Percentiles rank a stretch among this genome's conserved stretches.
Evolutionary conservation across 2,888 invertebrate genomes (phyloP).

Genomic region (Sesamia inferens): DNA sequence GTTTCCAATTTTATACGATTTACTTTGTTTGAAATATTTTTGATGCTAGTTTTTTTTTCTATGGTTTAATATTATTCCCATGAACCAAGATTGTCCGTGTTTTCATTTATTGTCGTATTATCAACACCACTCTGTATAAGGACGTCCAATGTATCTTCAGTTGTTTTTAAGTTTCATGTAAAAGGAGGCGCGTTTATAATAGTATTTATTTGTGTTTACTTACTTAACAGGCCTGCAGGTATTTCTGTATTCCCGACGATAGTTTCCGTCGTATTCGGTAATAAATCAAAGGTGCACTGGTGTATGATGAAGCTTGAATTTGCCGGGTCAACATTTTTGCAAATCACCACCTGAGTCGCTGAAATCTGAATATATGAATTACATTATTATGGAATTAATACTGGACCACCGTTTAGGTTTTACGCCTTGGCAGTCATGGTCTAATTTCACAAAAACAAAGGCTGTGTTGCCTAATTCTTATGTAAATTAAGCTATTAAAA

Average conservation of each 20-base stretch:
- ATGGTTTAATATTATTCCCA: too few relatives aligned
- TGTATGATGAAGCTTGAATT: slow-evolving; percentile 33
- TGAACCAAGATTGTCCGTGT: too few relatives aligned
- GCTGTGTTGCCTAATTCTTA: too few relatives aligned
- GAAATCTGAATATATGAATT: slow-evolving; percentile 50
- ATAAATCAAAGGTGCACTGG: slow-evolving; percentile 65
- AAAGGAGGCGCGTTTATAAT: neutral
- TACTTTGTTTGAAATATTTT: too few relatives aligned
- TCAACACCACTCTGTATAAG: too few relatives aligned
- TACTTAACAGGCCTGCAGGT: slow-evolving; percentile 34
- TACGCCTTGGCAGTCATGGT: neutral
- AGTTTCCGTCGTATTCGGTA: slow-evolving; percentile 54
- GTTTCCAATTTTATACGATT: too few relatives aligned
- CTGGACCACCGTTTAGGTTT: neutral
- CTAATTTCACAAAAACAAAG: neutral
- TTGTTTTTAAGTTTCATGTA: neutral
- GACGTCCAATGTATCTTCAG: neutral
- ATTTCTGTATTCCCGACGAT: slow-evolving; percentile 55
- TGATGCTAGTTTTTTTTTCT: too few relatives aligned
- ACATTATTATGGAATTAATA: neutral
- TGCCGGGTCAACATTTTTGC: neutral
- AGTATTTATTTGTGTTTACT: slow-evolving; percentile 17
- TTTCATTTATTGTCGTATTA: too few relatives aligned
- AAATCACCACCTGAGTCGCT: slow-evolving; percentile 30
- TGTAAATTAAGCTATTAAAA: neutral